A percentile compares a stretch with the other conserved stretches of the same genome.
These are phyloP conservation scores for Platichthys stellatus DNA, from an alignment of 2,113 vertebrate genomes.

Conservation along the genomic window DNA sequence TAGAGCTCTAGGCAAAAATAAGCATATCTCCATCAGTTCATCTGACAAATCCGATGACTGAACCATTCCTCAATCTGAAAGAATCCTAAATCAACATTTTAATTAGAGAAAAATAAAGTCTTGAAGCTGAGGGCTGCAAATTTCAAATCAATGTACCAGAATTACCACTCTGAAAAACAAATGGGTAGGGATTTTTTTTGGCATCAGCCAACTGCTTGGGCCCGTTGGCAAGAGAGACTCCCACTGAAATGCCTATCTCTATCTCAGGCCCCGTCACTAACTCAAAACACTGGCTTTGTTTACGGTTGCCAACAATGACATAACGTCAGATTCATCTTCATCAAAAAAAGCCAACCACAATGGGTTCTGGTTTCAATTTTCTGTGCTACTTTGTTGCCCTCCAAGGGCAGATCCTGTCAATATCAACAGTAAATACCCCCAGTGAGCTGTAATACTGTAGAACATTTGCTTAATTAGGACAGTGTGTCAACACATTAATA, in stretches of 20 bases:
- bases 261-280: slow-evolving; percentile 52
- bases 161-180: slow-evolving; percentile 30
- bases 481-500: slow-evolving; percentile 27
- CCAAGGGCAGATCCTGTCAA: slow-evolving; percentile 28
- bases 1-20: slow-evolving; percentile 8
- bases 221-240: slow-evolving; percentile 56
- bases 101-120: slow-evolving; percentile 33
- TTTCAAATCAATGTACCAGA: slow-evolving; percentile 29
- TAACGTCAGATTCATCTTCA: slow-evolving; percentile 59
- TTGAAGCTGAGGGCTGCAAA: slow-evolving; percentile 21
- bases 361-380: slow-evolving; percentile 54
- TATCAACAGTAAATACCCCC: slow-evolving; percentile 15
- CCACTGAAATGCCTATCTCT: slow-evolving; percentile 60
- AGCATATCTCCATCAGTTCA: slow-evolving; percentile 12
- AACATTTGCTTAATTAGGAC: slow-evolving; percentile 3
- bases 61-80: slow-evolving; percentile 42
- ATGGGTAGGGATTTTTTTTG: slow-evolving; percentile 31
- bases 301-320: slow-evolving; percentile 60
- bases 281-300: slow-evolving; percentile 65
- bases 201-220: slow-evolving; percentile 41
- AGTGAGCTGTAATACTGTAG: slow-evolving; percentile 25
- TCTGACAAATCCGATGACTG: slow-evolving; percentile 34
- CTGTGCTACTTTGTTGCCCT: slow-evolving; percentile 29
- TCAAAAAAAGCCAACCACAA: slow-evolving; percentile 46
- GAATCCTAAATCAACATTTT: slow-evolving; percentile 56